These are phyloP conservation scores for Perithous albicinctus DNA, from an alignment of 2,888 invertebrate genomes.

Conservation along the genomic window DNA sequence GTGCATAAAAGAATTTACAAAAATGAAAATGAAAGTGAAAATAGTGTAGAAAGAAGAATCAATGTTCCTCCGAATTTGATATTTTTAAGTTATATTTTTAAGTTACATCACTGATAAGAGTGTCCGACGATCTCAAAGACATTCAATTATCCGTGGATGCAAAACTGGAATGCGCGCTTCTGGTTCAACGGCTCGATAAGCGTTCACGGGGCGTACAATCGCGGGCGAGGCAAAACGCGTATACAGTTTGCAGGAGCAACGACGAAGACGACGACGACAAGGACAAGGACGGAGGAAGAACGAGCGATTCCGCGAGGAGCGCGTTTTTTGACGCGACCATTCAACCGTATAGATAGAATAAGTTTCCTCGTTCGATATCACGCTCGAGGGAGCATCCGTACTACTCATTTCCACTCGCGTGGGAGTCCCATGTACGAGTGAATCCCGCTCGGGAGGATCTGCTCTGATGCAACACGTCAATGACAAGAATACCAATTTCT, in stretches of 20 bases:
- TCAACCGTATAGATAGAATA: conserved; percentile 63
- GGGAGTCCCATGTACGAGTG: not conserved
- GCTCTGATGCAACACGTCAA: not conserved
- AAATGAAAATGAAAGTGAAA: too few species aligned
- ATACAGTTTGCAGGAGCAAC: conserved; percentile 55
- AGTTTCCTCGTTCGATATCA: conserved; percentile 66
- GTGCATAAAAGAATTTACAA: too few species aligned
- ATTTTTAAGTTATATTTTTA: not conserved
- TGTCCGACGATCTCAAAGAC: not conserved
- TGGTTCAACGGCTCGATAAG: conserved; percentile 48
- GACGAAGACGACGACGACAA: conserved; percentile 16
- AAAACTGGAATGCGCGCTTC: conserved; percentile 42
- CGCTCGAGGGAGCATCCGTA: conserved; percentile 30
- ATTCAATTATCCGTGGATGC: conserved; percentile 10
- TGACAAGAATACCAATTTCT: not conserved
- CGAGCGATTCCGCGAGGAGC: not conserved
- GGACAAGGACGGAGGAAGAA: conserved; percentile 19
- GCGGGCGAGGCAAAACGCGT: conserved; percentile 63
- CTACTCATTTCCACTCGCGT: not conserved
- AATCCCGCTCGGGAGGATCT: not conserved
- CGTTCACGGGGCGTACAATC: conserved; percentile 45
- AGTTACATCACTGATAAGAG: not conserved
- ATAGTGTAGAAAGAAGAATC: too few species aligned
- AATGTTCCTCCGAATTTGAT: not conserved
- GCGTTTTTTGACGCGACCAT: conserved; percentile 63